Conservation (phyloP, 2,797 vertebrate genomes). For the Danio albolineatus region DNA sequence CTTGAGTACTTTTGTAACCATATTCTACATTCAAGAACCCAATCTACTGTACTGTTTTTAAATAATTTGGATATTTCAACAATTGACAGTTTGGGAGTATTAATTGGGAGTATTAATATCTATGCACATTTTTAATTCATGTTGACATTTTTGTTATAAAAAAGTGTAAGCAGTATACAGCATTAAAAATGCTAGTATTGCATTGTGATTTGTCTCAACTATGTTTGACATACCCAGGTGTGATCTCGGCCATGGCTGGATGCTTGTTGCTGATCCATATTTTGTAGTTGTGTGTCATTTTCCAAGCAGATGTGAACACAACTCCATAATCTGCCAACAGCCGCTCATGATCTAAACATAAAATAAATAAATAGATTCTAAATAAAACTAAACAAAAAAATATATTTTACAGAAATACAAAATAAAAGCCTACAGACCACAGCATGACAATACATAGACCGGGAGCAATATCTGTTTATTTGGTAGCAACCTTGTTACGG, state of each 20-base stretch:
- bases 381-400: not conserved
- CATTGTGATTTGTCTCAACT: not conserved
- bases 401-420: not conserved
- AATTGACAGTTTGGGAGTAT: not conserved
- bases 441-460: not conserved
- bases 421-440: not conserved
- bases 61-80: not conserved
- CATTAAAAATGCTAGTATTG: not conserved
- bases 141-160: not conserved
- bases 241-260: conserved; percentile 87
- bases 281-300: conserved; percentile 93
- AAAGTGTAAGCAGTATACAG: not conserved
- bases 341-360: conserved; percentile 87
- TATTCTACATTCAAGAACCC: too few species aligned
- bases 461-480: not conserved
- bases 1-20: not conserved
- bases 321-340: conserved; percentile 89
- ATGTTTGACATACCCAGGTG: conserved; percentile 83
- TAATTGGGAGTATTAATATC: not conserved
- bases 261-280: conserved; percentile 96
- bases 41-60: not conserved
- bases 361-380: not conserved
- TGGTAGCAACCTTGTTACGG: not conserved
- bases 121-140: too few species aligned
- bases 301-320: conserved; percentile 89